Percentiles rank a stretch among this genome's conserved stretches.
These are phyloP conservation scores for Adelphocoris suturalis DNA, from an alignment of 2,888 invertebrate species.

Conservation along the genomic window DNA sequence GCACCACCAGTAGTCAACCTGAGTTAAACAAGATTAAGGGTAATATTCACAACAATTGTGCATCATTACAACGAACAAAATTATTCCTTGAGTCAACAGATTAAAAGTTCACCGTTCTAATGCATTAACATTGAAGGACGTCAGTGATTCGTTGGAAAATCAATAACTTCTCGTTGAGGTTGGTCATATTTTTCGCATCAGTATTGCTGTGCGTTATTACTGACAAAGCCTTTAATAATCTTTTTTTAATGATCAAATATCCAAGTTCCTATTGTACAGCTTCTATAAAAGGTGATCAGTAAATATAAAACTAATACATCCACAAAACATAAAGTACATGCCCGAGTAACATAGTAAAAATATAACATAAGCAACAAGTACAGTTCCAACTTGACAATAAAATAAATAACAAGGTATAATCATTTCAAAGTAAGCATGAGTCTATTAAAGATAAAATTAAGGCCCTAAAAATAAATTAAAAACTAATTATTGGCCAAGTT, in stretches of 20 bases:
- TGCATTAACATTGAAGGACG: not conserved
- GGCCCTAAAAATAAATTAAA: slow-evolving; percentile 11
- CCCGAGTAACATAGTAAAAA: too few relatives aligned
- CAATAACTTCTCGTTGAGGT: not conserved
- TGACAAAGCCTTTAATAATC: not conserved
- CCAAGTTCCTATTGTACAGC: not conserved
- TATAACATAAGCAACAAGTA: not conserved
- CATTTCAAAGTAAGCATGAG: not conserved
- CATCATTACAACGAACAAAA: not conserved
- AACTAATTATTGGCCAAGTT: not conserved
- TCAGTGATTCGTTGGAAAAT: not conserved
- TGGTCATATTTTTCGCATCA: not conserved
- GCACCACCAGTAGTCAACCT: too few relatives aligned
- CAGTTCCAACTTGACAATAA: not conserved
- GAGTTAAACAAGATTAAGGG: too few relatives aligned
- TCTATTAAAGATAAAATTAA: not conserved
- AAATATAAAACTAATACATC: not conserved
- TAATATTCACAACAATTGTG: not conserved
- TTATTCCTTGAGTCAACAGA: not conserved
- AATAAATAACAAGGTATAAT: not conserved
- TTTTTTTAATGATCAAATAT: not conserved
- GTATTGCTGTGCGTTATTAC: not conserved
- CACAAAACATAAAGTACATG: not conserved
- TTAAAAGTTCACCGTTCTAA: not conserved
- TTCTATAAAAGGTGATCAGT: not conserved